These are phyloP conservation scores for Forbesichthys papilliferus DNA, from an alignment of 2,113 vertebrate genomes.

Conservation along the genomic window DNA sequence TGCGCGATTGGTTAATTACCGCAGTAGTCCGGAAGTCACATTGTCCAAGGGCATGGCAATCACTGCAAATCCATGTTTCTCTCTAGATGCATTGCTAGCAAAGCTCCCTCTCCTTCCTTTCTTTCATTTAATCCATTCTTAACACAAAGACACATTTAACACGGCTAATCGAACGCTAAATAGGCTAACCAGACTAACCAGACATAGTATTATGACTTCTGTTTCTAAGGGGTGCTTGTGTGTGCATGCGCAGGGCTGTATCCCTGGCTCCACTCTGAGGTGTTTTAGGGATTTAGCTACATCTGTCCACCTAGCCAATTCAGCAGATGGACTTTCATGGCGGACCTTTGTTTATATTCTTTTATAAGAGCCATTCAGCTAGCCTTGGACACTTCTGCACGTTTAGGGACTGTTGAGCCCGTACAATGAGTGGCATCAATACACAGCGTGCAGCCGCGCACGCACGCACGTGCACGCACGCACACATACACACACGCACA, in stretches of 20 bases:
- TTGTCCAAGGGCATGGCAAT: constrained; percentile 45
- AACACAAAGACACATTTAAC: background rate
- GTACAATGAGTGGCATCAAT: constrained; percentile 36
- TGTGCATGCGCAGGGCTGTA: background rate
- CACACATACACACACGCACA: constrained; percentile 19
- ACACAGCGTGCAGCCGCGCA: constrained; percentile 23
- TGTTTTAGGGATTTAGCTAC: background rate
- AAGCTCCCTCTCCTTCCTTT: no score
- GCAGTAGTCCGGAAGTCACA: constrained; percentile 42
- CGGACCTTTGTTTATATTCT: background rate
- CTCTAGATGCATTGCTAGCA: background rate
- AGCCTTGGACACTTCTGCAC: constrained; percentile 32
- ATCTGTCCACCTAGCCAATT: constrained; percentile 7
- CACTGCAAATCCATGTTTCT: background rate
- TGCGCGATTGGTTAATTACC: constrained; percentile 49
- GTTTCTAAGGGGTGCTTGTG: background rate
- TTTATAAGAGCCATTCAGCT: no score
- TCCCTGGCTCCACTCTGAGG: no score
- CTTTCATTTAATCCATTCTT: background rate
- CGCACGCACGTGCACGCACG: background rate
- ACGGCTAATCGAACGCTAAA: no score
- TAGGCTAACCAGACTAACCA: no score
- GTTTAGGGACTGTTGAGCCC: constrained; percentile 47
- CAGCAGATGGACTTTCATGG: constrained; percentile 26
- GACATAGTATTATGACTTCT: background rate